phyloP scores from a whole-genome alignment of 2,888 invertebrate species.

The Diplolepis rosae region DNA sequence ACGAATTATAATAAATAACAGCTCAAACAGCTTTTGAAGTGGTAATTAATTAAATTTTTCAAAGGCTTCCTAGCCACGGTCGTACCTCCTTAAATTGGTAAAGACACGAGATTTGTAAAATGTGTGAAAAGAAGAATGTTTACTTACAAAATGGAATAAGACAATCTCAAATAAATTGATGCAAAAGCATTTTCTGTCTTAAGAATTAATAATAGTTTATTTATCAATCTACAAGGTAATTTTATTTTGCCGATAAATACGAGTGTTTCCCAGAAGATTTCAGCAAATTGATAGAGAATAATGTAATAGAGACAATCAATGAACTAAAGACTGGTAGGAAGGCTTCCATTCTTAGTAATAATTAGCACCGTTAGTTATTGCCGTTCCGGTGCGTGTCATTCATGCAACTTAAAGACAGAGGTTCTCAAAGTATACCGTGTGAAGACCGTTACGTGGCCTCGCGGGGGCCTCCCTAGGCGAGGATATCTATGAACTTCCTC shows the following conservation, averaged over 20 bases:
- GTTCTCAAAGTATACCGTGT: conserved; percentile 47
- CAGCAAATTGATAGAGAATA: background rate
- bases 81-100: too few relatives aligned
- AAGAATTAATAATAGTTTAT: too few relatives aligned
- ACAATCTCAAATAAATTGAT: too few relatives aligned
- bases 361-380: conserved; percentile 52
- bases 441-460: conserved; percentile 36
- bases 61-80: too few relatives aligned
- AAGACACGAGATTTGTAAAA: too few relatives aligned
- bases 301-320: background rate
- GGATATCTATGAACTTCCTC: conserved; percentile 26
- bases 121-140: too few relatives aligned
- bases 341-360: conserved; percentile 54
- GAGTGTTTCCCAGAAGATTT: background rate
- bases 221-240: too few relatives aligned
- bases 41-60: too few relatives aligned
- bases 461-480: background rate
- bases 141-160: too few relatives aligned
- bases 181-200: too few relatives aligned
- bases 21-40: too few relatives aligned
- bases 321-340: background rate
- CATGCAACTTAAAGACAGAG: conserved; percentile 43
- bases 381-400: conserved; percentile 53
- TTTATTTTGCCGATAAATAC: background rate
- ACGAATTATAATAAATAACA: too few relatives aligned